Base-by-base conservation (phyloP, 2,888 invertebrate genomes). In the Siphlonurus alternatus region DNA sequence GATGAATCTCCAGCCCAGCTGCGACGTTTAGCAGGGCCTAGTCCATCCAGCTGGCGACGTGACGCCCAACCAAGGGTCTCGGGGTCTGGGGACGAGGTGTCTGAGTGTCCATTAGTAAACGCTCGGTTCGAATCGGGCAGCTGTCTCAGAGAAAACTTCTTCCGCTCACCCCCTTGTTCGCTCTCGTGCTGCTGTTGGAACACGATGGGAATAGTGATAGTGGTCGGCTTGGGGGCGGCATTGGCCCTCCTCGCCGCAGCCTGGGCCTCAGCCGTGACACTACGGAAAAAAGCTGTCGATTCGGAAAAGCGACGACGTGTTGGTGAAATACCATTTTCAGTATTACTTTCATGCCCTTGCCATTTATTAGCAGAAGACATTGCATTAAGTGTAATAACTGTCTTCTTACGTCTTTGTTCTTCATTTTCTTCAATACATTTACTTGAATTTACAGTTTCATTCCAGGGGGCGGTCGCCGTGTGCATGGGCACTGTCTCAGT, bases 401-500 rank as follows among this genome's bases (percentile, higher is more conserved):
- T 66, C 38, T 54, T 65, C 25, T 63, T 59, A 10, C 38, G 38
- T 10, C 63, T 59, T 56, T 56, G 62, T 54, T 62, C 25, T 3
- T 38, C 53, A n/a, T 23, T 2, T 24, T 19, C 24, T 18, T 53
- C 61, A 25, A 60, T 61, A 3, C 38, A 59, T 19, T n/a, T 63
- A 18, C 38, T 25, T 25, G 7, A 18, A 25, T 63, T 60, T 7
- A 24, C 18, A 18, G 25, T 24, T 60, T 51, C 53, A 5, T 25
- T 25, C n/a, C 53, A 59, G 23, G 23, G 7, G 2, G 10, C 22
- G 2, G 38, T 64, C 67, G 65, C 65, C 63, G 63, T 65, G 2
- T 78, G 71, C 25, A 76, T 74, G 71, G 79, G 67, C 56, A 85
- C 81, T 59, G 85, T 76, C 76, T 88, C 87, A 22, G 83, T 81